Evolutionary conservation across 2,797 vertebrate species (phyloP).

Genomic region (Girardinus metallicus): DNA sequence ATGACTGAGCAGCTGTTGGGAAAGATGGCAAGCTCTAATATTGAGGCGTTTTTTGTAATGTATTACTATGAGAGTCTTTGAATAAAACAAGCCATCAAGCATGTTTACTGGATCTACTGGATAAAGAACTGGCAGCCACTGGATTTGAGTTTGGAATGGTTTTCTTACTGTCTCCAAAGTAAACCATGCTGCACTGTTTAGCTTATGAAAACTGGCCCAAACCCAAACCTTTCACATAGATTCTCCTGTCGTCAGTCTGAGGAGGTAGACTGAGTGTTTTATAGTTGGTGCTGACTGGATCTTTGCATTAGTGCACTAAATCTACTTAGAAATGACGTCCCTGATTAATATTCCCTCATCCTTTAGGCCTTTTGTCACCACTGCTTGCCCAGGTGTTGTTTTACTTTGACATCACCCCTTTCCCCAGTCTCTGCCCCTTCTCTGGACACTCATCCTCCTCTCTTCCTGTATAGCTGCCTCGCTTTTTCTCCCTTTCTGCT

Average conservation of each 20-base stretch:
- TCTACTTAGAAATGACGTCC: background rate
- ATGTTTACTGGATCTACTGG: conserved; percentile 12
- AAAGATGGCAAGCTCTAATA: background rate
- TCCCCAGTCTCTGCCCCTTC: conserved; percentile 57
- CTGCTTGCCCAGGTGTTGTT: conserved; percentile 71
- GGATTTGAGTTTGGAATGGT: conserved; percentile 37
- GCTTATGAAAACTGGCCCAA: conserved; percentile 37
- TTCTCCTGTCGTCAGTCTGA: background rate
- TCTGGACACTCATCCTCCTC: conserved; percentile 53
- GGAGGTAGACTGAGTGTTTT: background rate
- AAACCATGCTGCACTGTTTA: conserved; percentile 65
- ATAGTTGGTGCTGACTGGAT: background rate
- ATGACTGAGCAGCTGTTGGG: conserved; percentile 8
- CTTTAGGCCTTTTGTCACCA: conserved; percentile 29
- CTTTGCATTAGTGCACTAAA: background rate
- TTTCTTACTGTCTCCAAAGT: conserved; percentile 56
- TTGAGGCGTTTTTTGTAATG: background rate
- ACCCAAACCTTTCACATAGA: conserved; percentile 16
- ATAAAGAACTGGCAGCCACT: conserved; percentile 38
- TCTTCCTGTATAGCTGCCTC: conserved; percentile 76
- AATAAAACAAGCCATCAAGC: conserved; percentile 17
- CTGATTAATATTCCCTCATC: conserved; percentile 17
- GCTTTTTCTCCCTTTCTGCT: conserved; percentile 67
- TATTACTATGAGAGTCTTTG: background rate
- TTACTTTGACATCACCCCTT: conserved; percentile 54